Conservation (phyloP, 2,888 invertebrate genomes). For the Acanthacorydalis orientalis region DNA sequence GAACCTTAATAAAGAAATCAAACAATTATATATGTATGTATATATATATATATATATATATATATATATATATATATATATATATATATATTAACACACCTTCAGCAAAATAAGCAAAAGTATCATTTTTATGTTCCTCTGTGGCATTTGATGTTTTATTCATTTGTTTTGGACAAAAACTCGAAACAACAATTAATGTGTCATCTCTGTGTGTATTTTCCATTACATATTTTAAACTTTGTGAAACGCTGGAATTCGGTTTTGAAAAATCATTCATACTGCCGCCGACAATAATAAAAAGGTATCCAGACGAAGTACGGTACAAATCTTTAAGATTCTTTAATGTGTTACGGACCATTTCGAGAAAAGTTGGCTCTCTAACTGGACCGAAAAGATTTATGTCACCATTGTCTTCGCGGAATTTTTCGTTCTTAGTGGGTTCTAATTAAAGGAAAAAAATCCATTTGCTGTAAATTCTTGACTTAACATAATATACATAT, state of each 20-base stretch:
- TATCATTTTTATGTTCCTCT: not conserved
- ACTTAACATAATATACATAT: too few species aligned
- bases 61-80: not conserved
- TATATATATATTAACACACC: not conserved
- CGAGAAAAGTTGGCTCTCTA: not conserved
- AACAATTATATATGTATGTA: too few species aligned
- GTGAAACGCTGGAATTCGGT: constrained; percentile 16
- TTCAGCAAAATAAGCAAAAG: not conserved
- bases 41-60: too few species aligned
- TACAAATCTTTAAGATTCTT: not conserved
- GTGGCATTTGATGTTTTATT: not conserved
- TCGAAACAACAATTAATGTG: constrained; percentile 16
- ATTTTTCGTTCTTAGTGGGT: not conserved
- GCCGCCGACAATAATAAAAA: constrained; percentile 18
- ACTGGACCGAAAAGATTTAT: not conserved
- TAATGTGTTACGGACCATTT: constrained; percentile 1
- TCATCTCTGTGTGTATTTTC: constrained; percentile 16
- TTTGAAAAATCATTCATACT: constrained; percentile 14
- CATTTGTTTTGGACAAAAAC: constrained; percentile 12
- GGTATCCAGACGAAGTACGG: constrained; percentile 1
- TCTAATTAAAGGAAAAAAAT: too few species aligned
- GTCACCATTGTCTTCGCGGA: not conserved
- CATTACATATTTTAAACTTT: constrained; percentile 18
- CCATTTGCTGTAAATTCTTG: too few species aligned
- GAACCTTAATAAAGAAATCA: too few species aligned